Evolutionary conservation across 2,113 vertebrate genomes (phyloP), one percentile per base, ranked within the genome.

Genomic region (Theristicus caerulescens): DNA sequence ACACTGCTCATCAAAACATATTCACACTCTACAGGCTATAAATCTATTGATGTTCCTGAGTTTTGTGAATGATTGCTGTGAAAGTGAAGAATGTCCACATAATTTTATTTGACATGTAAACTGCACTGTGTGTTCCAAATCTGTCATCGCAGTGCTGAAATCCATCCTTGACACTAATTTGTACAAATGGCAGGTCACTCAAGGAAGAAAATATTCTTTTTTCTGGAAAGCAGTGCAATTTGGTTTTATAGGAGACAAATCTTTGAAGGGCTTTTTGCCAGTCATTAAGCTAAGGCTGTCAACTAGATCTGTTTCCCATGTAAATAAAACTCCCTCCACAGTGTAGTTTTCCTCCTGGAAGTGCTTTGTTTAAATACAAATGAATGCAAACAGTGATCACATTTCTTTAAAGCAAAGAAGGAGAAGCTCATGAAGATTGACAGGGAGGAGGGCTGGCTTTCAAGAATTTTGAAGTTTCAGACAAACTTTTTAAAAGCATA

Each of bases 91-190:
- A 81, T 34, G 49, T 86, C 64, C 70, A 11, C 13, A 29, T 80
- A 73, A 92, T 88, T 72, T 86, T 49, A 91, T 77, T 84, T 87
- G 86, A 94, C 77, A n/a, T 20, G 67, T 77, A 93, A 92, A 90
- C 83, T 73, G 12, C 6, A 3, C 16, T 69, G 1, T 42, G 38
- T 54, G n/a, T 58, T 96, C 96, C 84, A 96, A 74, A 94, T 90
- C 81, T 94, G 94, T 94, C 95, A 94, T 89, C 5, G 0, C 40
- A 73, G 62, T 0, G 0, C 55, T 90, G 83, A 95, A 96, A 94
- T 93, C 71, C 27, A n/a, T 83, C 76, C 64, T 83, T 93, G 92
- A 94, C 59, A 65, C 61, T 94, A 86, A 88, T 88, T 94, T 88
- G n/a, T 84, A 78, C 40, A 83, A 95, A 94, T 4, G 8, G 40